Conservation (phyloP, 2,797 vertebrate genomes). For the Falco rusticolus region DNA sequence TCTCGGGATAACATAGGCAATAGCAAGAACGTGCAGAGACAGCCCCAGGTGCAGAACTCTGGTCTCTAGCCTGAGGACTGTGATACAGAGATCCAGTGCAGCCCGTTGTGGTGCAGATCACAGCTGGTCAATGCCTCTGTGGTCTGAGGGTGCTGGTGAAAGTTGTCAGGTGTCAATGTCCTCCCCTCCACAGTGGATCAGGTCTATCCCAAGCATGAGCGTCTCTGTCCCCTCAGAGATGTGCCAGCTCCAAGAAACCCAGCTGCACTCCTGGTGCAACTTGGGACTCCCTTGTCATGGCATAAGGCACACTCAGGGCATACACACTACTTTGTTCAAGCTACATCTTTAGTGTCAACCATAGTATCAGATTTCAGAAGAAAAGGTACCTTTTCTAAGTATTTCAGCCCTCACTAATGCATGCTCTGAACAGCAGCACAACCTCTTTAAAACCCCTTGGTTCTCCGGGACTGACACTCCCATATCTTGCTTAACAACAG, state of each 20-base stretch:
- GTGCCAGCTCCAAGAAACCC: not conserved
- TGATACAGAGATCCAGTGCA: not conserved
- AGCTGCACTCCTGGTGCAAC: not conserved
- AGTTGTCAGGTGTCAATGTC: not conserved
- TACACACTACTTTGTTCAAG: not conserved
- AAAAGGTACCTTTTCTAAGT: not conserved
- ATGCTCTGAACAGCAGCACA: not conserved
- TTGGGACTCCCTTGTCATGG: no score
- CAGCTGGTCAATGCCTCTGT: not conserved
- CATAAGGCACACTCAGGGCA: not conserved
- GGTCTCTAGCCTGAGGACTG: rapidly evolving
- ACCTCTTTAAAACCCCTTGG: not conserved
- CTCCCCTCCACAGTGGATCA: rapidly evolving
- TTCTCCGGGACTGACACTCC: not conserved
- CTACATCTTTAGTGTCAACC: not conserved
- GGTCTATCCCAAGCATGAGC: rapidly evolving
- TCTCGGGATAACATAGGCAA: not conserved
- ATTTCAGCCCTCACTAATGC: not conserved
- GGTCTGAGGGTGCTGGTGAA: not conserved
- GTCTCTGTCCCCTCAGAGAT: not conserved
- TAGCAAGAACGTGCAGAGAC: not conserved
- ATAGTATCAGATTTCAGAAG: not conserved
- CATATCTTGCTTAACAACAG: not conserved
- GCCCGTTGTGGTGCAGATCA: not conserved
- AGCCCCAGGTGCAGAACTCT: not conserved